phyloP scores from a whole-genome alignment of 1,140 invertebrate genomes.

The Philopotamus ludificatus region DNA sequence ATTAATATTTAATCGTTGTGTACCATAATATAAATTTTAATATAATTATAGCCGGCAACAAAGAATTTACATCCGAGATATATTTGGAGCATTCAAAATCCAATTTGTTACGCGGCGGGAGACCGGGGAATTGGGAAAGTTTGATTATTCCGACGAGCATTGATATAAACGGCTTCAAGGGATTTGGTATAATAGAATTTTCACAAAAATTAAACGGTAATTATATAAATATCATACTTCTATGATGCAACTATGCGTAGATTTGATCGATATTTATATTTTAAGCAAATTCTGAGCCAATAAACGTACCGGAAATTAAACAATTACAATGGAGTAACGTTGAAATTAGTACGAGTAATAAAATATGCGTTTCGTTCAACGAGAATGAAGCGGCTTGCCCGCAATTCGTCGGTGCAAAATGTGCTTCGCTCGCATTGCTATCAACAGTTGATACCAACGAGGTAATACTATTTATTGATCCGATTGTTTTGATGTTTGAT shows the following conservation, averaged over 20 bases:
- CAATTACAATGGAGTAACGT: constrained; percentile 10
- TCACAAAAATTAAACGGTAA: constrained; percentile 1
- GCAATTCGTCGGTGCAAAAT: constrained; percentile 69
- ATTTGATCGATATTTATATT: too few relatives aligned
- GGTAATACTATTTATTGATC: constrained; percentile 42
- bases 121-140: constrained; percentile 33
- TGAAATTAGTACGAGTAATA: constrained; percentile 15
- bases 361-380: constrained; percentile 51
- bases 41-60: constrained; percentile 30
- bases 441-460: constrained; percentile 51
- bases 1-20: too few relatives aligned
- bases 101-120: constrained; percentile 19
- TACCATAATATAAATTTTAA: too few relatives aligned
- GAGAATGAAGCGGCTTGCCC: constrained; percentile 50
- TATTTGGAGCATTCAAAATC: constrained; percentile 23
- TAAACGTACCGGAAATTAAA: neutral
- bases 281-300: neutral
- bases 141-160: constrained; percentile 35
- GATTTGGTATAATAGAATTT: constrained; percentile 36
- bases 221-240: too few relatives aligned
- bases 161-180: constrained; percentile 35
- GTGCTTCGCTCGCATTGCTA: constrained; percentile 65
- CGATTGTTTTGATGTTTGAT: too few relatives aligned
- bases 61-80: constrained; percentile 33
- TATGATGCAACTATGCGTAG: too few relatives aligned